Evolutionary conservation across 1,140 invertebrate species (phyloP).

Genomic region (Eriocheir sinensis): DNA sequence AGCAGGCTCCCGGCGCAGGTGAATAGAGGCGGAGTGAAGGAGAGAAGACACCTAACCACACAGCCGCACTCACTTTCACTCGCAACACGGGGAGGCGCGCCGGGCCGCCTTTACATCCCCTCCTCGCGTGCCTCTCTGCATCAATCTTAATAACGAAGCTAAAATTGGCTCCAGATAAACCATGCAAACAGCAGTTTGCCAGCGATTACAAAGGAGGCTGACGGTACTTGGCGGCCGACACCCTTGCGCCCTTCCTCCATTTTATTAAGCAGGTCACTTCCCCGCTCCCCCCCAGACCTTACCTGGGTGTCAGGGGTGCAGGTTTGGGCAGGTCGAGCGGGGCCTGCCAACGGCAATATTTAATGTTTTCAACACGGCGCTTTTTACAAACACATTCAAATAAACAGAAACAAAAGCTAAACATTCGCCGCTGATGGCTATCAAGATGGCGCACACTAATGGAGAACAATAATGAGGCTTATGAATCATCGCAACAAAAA

Average conservation of each 20-base stretch:
- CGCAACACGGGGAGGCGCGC: neutral
- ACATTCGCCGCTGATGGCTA: no score
- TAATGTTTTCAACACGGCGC: neutral
- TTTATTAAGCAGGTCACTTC: neutral
- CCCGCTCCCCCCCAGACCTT: neutral
- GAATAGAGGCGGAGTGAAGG: neutral
- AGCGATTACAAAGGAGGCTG: neutral
- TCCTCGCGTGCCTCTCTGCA: constrained; percentile 8
- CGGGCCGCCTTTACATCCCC: no score
- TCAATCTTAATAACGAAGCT: constrained; percentile 3
- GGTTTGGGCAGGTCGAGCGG: no score
- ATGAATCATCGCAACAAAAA: neutral
- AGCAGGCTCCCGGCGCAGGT: neutral
- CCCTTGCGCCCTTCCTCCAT: no score
- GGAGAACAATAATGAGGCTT: neutral
- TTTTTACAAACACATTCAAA: neutral
- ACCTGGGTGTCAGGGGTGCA: no score
- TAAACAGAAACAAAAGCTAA: neutral
- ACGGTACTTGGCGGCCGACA: neutral
- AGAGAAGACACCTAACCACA: no score
- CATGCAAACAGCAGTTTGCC: constrained; percentile 7
- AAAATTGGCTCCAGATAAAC: neutral
- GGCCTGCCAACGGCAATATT: no score
- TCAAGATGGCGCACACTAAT: no score
- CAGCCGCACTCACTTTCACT: neutral